phyloP scores from a whole-genome alignment of 2,797 vertebrate species.

The Cyprinodon diabolis region DNA sequence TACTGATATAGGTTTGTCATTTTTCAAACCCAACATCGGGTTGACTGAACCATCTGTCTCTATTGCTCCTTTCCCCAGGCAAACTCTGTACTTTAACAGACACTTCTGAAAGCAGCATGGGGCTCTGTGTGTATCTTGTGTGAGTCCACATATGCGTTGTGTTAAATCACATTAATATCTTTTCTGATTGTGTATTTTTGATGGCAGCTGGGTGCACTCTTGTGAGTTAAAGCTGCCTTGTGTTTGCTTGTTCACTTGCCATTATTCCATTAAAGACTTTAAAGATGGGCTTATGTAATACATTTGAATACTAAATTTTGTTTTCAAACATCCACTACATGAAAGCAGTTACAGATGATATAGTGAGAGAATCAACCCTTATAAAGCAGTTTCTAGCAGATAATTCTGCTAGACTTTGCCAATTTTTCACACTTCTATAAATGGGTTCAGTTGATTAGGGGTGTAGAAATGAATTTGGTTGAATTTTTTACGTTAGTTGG shows the following conservation, averaged over 20 bases:
- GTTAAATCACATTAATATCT: constrained; percentile 26
- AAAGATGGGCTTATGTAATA: constrained; percentile 18
- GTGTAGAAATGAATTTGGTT: not conserved
- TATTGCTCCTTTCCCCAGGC: constrained; percentile 47
- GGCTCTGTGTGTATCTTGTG: constrained; percentile 46
- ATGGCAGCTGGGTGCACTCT: not conserved
- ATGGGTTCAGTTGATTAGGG: not conserved
- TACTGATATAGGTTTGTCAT: constrained; percentile 40
- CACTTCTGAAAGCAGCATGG: constrained; percentile 35
- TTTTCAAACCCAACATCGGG: constrained; percentile 40
- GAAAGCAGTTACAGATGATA: constrained; percentile 13
- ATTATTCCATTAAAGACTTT: constrained; percentile 26
- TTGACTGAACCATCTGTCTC: constrained; percentile 67
- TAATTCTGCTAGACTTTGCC: no score
- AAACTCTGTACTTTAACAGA: constrained; percentile 44
- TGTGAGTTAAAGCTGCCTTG: constrained; percentile 12
- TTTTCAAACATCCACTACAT: not conserved
- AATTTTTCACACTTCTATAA: not conserved
- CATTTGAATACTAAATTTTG: constrained; percentile 5
- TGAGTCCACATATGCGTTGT: constrained; percentile 22
- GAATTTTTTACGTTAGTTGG: not conserved
- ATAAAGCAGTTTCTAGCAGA: no score
- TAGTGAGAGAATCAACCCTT: constrained; percentile 3
- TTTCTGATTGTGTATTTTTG: constrained; percentile 20
- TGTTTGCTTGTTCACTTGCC: constrained; percentile 27